phyloP scores from a whole-genome alignment of 2,113 vertebrate species.

The Antigone vipio region DNA sequence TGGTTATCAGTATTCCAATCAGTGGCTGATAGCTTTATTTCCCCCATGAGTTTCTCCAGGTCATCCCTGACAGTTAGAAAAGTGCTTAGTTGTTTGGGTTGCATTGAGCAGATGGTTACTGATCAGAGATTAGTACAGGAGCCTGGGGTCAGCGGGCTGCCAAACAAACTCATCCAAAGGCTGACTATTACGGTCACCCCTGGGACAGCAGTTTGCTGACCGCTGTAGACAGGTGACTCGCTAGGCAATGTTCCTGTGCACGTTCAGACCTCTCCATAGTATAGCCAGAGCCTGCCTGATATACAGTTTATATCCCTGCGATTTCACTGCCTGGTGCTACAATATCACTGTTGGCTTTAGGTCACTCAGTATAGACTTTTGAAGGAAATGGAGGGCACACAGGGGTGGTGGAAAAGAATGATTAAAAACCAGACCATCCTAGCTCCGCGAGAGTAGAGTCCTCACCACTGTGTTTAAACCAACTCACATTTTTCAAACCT shows the following conservation, averaged over 20 bases:
- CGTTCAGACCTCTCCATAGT: neutral
- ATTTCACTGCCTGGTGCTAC: constrained; percentile 4
- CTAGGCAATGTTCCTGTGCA: neutral
- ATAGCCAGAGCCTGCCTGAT: neutral
- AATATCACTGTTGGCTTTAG: neutral
- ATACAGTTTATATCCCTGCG: constrained; percentile 24
- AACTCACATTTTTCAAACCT: neutral
- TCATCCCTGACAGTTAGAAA: constrained; percentile 58
- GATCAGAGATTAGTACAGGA: constrained; percentile 74
- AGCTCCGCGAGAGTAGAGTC: neutral
- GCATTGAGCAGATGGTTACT: constrained; percentile 77
- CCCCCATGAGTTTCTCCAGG: constrained; percentile 71
- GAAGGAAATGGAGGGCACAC: neutral
- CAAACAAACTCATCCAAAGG: constrained; percentile 1
- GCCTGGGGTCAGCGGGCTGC: constrained; percentile 64
- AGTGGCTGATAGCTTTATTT: constrained; percentile 71
- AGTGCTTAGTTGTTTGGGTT: constrained; percentile 51
- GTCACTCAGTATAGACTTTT: neutral
- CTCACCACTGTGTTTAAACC: neutral
- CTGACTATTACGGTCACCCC: neutral
- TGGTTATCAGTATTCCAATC: constrained; percentile 66
- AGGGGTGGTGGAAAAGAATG: neutral
- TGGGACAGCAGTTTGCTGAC: neutral
- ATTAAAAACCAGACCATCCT: neutral
- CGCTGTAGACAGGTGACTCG: constrained; percentile 28